Evolutionary conservation across 2,888 invertebrate genomes (phyloP).

Genomic region (Plebejus melissa): DNA sequence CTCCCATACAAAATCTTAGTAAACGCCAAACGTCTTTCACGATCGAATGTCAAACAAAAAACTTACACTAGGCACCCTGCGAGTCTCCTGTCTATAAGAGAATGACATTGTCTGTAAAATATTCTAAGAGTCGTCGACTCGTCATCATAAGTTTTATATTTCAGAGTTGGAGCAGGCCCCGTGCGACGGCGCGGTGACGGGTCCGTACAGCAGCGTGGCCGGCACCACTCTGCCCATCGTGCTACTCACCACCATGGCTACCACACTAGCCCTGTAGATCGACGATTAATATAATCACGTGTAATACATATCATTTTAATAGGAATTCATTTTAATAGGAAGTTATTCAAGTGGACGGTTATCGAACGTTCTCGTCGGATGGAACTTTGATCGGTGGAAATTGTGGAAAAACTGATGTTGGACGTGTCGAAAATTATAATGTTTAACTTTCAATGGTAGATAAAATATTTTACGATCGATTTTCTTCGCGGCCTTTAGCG

Average conservation of each 20-base stretch:
- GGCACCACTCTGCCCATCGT: conserved; percentile 65
- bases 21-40: too few species aligned
- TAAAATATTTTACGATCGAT: conserved; percentile 30
- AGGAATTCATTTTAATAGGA: conserved; percentile 9
- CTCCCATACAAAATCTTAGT: too few species aligned
- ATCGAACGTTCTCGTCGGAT: conserved; percentile 14
- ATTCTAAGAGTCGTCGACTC: too few species aligned
- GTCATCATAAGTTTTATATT: conserved; percentile 37
- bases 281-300: not conserved
- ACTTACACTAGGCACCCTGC: too few species aligned
- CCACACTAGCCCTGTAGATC: conserved; percentile 65
- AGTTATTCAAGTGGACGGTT: not conserved
- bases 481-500: conserved; percentile 26
- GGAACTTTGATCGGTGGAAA: not conserved
- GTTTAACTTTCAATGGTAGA: conserved; percentile 21
- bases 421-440: not conserved
- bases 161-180: conserved; percentile 70
- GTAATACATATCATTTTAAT: conserved; percentile 26
- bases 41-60: too few species aligned
- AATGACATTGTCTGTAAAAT: too few species aligned
- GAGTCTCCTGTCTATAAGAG: too few species aligned
- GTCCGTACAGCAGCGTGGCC: conserved; percentile 72
- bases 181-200: conserved; percentile 73
- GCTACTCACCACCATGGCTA: conserved; percentile 64
- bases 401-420: conserved; percentile 7